These are phyloP conservation scores for Aporrectodea caliginosa DNA, from an alignment of 1,140 invertebrate species.

Conservation along the genomic window DNA sequence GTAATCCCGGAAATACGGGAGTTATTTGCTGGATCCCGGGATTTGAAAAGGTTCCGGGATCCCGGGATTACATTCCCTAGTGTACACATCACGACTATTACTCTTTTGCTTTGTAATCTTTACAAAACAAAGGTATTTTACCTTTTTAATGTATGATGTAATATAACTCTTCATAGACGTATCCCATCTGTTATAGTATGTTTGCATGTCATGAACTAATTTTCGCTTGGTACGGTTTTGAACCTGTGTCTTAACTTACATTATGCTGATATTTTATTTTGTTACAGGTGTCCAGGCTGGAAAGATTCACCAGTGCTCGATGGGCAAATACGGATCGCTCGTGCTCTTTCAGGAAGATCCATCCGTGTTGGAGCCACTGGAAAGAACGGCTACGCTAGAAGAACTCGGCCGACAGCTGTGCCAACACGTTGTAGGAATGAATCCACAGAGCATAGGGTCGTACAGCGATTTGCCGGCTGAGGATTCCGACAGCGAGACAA, in stretches of 20 bases:
- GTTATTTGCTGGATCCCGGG: no score
- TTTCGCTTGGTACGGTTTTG: background rate
- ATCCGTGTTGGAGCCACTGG: constrained; percentile 21
- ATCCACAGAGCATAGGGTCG: constrained; percentile 62
- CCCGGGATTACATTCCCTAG: no score
- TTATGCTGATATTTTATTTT: constrained; percentile 8
- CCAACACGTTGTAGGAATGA: constrained; percentile 89
- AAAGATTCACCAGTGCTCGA: constrained; percentile 33
- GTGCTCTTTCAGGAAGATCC: constrained; percentile 62
- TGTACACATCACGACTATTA: no score
- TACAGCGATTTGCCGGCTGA: constrained; percentile 64
- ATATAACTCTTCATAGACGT: no score
- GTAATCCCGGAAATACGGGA: no score
- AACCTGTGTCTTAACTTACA: background rate
- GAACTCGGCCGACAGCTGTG: constrained; percentile 70
- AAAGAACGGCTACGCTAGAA: constrained; percentile 48
- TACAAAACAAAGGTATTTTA: constrained; percentile 15
- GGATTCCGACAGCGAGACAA: constrained; percentile 48
- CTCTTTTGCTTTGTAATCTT: no score
- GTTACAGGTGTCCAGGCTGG: background rate
- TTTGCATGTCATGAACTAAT: constrained; percentile 6
- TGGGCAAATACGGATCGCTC: constrained; percentile 79
- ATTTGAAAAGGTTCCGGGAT: no score
- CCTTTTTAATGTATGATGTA: background rate
- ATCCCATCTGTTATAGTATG: no score